Percentiles rank a stretch among this genome's conserved stretches.
Evolutionary conservation across 2,888 invertebrate genomes (phyloP).

Genomic region (Protonemura montana): DNA sequence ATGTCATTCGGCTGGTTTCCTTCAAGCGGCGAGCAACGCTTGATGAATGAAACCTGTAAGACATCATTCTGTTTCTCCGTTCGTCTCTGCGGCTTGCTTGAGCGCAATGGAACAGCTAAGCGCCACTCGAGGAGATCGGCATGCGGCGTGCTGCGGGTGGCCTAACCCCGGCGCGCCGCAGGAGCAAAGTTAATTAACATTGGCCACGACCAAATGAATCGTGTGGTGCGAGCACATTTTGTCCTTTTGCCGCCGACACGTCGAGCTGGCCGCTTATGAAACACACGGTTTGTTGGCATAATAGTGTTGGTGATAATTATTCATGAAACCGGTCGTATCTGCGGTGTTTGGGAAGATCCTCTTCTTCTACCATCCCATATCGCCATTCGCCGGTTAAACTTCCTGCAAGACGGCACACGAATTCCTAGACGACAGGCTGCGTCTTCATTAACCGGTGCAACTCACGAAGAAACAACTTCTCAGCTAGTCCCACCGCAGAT

Average conservation of each 20-base stretch:
- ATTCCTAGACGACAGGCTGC: background rate
- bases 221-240: background rate
- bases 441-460: background rate
- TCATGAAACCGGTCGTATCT: background rate
- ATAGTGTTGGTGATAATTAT: constrained; percentile 7
- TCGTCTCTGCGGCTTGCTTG: background rate
- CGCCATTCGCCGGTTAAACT: background rate
- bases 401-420: background rate
- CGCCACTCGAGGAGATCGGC: background rate
- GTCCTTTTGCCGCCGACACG: no score
- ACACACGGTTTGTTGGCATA: background rate
- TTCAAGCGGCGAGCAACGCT: background rate
- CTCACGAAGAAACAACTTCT: background rate
- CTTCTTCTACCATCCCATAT: background rate
- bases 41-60: background rate
- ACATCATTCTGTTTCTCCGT: background rate
- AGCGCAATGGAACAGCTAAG: background rate
- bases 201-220: background rate
- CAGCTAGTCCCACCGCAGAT: background rate
- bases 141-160: background rate
- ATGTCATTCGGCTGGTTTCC: background rate
- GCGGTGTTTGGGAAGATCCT: background rate
- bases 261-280: background rate
- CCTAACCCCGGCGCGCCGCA: background rate
- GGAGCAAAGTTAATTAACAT: background rate